These are phyloP conservation scores for Hydrozoanthus gracilis DNA, from an alignment of 92 coral and sea anemone species.

Conservation along the genomic window DNA sequence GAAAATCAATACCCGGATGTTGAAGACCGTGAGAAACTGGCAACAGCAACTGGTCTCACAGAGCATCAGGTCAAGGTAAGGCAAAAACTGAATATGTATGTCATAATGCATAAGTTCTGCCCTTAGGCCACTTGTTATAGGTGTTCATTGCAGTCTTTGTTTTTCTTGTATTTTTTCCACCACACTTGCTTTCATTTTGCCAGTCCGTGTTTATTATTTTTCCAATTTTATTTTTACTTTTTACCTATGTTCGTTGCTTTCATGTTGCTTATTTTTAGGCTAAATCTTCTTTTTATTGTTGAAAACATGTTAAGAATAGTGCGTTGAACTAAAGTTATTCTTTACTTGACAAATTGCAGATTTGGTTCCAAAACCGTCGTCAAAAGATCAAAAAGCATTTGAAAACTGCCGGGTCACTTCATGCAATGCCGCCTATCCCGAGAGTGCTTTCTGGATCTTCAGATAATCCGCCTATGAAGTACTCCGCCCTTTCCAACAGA, in stretches of 20 bases:
- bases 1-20: constrained; percentile 50
- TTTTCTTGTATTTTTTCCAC: too few relatives aligned
- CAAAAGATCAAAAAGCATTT: constrained; percentile 39
- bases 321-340: background rate
- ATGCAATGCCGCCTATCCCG: constrained; percentile 32
- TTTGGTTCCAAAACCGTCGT: constrained; percentile 44
- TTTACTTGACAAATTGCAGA: background rate
- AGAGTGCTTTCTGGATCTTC: constrained; percentile 15
- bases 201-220: too few relatives aligned
- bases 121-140: background rate
- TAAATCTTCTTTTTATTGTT: background rate
- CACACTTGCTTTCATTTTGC: too few relatives aligned
- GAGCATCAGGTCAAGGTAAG: constrained; percentile 43
- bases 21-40: constrained; percentile 35
- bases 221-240: too few relatives aligned
- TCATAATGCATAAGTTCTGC: too few relatives aligned
- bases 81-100: background rate
- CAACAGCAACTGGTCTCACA: constrained; percentile 7
- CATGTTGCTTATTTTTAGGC: too few relatives aligned
- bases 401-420: constrained; percentile 1
- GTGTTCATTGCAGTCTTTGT: too few relatives aligned
- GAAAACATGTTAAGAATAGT: background rate
- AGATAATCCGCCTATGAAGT: background rate
- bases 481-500: background rate
- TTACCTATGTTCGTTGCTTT: too few relatives aligned